These are phyloP conservation scores for Vanessa cardui DNA, from an alignment of 2,888 invertebrate genomes.

Conservation along the genomic window DNA sequence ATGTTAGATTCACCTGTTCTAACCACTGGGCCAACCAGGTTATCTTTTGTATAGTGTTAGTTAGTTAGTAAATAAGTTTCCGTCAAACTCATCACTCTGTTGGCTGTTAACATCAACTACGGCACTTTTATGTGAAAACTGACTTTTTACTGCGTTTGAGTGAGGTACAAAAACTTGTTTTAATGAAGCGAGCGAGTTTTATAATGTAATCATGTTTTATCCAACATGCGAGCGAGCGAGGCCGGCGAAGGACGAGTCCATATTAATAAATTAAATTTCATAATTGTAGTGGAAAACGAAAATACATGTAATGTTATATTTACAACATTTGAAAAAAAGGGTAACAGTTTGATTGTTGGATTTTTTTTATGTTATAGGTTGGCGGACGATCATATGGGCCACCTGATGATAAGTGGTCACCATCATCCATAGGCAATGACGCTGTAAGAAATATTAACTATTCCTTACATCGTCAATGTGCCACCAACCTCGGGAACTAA, in stretches of 20 bases:
- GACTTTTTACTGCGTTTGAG: constrained; percentile 52
- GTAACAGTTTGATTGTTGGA: neutral
- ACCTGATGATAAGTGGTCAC: no score
- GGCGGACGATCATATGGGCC: no score
- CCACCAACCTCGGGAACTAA: no score
- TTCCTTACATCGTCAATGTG: no score
- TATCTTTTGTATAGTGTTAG: neutral
- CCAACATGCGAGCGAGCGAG: constrained; percentile 9
- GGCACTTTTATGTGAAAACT: constrained; percentile 51
- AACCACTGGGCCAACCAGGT: neutral
- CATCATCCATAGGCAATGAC: no score
- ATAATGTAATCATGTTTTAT: constrained; percentile 36
- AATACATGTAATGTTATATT: neutral
- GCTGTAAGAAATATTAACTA: no score
- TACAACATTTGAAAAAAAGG: neutral
- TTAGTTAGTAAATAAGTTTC: constrained; percentile 26
- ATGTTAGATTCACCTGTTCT: no score
- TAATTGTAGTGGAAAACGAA: constrained; percentile 8
- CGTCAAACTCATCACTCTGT: constrained; percentile 55
- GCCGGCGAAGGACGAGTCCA: neutral
- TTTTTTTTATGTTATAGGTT: no score
- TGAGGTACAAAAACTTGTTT: constrained; percentile 44
- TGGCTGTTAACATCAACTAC: constrained; percentile 49
- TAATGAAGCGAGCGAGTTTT: constrained; percentile 41
- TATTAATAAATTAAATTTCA: constrained; percentile 6